Evolutionary conservation across 1,140 invertebrate genomes (phyloP).

Genomic region (Chionoecetes opilio): DNA sequence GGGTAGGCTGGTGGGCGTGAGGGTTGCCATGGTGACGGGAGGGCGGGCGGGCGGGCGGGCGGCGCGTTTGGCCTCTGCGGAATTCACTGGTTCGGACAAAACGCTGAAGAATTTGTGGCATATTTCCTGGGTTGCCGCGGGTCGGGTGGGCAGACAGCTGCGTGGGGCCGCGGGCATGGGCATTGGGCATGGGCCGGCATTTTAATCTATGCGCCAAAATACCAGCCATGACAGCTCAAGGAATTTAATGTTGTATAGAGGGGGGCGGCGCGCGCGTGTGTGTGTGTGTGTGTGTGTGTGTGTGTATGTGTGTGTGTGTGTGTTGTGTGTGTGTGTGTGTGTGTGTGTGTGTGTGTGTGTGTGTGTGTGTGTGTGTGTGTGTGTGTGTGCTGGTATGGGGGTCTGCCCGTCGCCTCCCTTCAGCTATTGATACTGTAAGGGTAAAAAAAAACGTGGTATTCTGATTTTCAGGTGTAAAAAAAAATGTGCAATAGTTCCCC

Average conservation of each 20-base stretch:
- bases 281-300: no score
- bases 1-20: not conserved
- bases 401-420: slow-evolving; percentile 1
- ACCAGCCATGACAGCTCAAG: slow-evolving; percentile 62
- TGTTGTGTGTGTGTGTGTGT: not conserved
- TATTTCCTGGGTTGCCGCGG: slow-evolving; percentile 63
- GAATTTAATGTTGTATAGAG: slow-evolving; percentile 13
- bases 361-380: not conserved
- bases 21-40: slow-evolving; percentile 43
- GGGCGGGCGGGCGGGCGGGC: not conserved
- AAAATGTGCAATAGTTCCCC: slow-evolving; percentile 73
- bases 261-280: not conserved
- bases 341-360: not conserved
- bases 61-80: slow-evolving; percentile 45
- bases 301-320: not conserved
- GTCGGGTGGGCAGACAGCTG: slow-evolving; percentile 50
- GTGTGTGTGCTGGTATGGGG: no score
- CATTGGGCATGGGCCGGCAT: slow-evolving; percentile 45
- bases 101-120: slow-evolving; percentile 67
- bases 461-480: slow-evolving; percentile 76
- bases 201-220: slow-evolving; percentile 75
- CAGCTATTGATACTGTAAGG: slow-evolving; percentile 62
- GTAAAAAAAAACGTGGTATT: slow-evolving; percentile 68
- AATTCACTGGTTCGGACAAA: slow-evolving; percentile 58
- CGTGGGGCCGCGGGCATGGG: slow-evolving; percentile 50